Conservation (phyloP, 2,888 invertebrate species). For the Operophtera brumata region DNA sequence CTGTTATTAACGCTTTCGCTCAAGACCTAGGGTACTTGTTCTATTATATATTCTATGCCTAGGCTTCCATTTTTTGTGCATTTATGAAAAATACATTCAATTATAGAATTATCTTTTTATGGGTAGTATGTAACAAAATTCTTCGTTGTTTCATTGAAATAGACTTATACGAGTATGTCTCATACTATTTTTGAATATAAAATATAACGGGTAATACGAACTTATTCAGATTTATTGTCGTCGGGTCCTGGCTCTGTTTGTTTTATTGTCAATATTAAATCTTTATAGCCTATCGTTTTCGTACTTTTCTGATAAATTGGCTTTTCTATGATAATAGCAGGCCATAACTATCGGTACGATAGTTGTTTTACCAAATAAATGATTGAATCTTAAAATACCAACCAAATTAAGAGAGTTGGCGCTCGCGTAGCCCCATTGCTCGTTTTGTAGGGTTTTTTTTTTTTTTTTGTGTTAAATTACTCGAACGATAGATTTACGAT, state of each 20-base stretch:
- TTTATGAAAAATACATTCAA: no score
- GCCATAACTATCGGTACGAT: not conserved
- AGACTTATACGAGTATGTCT: not conserved
- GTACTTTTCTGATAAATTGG: not conserved
- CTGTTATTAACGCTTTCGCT: no score
- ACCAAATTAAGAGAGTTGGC: not conserved
- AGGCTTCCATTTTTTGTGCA: not conserved
- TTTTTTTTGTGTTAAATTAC: no score
- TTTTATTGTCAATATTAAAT: conserved; percentile 16
- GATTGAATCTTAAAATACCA: not conserved
- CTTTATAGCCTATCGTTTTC: not conserved
- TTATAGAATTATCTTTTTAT: no score
- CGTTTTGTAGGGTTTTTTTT: not conserved
- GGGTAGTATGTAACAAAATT: not conserved
- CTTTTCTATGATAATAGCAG: not conserved
- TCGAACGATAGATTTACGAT: no score
- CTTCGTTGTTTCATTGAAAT: not conserved
- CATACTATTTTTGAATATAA: conserved; percentile 8
- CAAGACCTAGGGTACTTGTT: no score
- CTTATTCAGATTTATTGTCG: conserved; percentile 23
- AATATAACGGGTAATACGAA: conserved; percentile 15
- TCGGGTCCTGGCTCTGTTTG: conserved; percentile 26
- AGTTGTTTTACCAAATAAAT: not conserved
- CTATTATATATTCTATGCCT: no score
- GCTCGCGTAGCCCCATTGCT: no score